A percentile compares a stretch with the other conserved stretches of the same genome.
Conservation (phyloP, 2,888 invertebrate genomes). For the Luperina nickerlii region DNA sequence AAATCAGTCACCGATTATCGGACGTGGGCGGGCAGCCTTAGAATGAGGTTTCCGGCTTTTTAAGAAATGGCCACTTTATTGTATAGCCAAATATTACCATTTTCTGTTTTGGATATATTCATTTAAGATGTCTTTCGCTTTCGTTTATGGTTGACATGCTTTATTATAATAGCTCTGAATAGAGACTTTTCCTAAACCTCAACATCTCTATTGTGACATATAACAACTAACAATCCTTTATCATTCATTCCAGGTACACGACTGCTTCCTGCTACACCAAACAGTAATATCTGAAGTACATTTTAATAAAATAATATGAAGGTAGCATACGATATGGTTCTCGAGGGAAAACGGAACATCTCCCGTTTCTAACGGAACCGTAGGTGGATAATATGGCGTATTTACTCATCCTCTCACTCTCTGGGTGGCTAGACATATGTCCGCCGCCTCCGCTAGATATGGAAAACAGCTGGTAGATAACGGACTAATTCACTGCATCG, state of each 20-base stretch:
- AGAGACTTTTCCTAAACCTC: neutral
- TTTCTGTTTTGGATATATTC: neutral
- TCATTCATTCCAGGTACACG: constrained; percentile 58
- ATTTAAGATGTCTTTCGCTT: neutral
- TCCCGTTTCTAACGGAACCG: constrained; percentile 20
- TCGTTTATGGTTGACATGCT: neutral
- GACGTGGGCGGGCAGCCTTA: neutral
- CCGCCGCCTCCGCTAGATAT: neutral
- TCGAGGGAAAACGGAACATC: constrained; percentile 32
- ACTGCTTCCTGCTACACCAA: constrained; percentile 7
- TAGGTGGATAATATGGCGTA: constrained; percentile 1
- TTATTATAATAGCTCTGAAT: neutral
- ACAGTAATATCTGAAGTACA: constrained; percentile 33
- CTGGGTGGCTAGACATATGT: neutral
- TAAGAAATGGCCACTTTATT: neutral
- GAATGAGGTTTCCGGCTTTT: neutral
- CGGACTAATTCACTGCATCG: neutral
- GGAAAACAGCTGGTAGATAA: constrained; percentile 4
- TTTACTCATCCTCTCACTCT: constrained; percentile 6
- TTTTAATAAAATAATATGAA: constrained; percentile 44
- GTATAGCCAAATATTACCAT: neutral
- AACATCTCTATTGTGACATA: neutral
- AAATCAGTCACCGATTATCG: no score
- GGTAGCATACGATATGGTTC: constrained; percentile 31
- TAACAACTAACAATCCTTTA: constrained; percentile 30